A percentile compares a stretch with the other conserved stretches of the same genome.
phyloP scores from a whole-genome alignment of 2,888 invertebrate genomes.

The Acronicta leporina region DNA sequence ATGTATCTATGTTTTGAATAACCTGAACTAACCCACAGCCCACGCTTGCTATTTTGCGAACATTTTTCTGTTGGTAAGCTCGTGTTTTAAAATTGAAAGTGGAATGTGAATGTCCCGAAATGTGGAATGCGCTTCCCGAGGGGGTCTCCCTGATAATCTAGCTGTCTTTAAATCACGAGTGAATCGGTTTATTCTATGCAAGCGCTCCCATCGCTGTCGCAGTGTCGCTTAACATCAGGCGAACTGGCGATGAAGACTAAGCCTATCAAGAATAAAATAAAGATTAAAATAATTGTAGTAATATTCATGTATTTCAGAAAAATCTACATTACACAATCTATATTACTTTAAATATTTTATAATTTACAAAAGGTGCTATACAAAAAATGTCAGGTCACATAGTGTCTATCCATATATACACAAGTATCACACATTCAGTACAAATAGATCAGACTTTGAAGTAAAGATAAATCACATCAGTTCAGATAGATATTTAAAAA shows the following conservation, averaged over 20 bases:
- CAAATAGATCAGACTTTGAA: slow-evolving; percentile 56
- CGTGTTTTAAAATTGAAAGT: too few species aligned
- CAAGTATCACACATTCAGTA: slow-evolving; percentile 60
- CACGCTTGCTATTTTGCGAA: too few species aligned
- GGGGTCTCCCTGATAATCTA: too few species aligned
- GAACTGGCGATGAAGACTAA: too few species aligned
- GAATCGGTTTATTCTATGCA: too few species aligned
- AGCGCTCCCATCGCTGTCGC: too few species aligned
- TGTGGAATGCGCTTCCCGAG: too few species aligned
- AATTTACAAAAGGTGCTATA: slow-evolving; percentile 57
- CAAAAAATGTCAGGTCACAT: slow-evolving; percentile 52
- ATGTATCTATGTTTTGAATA: slow-evolving; percentile 12
- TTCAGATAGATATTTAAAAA: slow-evolving; percentile 19
- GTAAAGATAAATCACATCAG: slow-evolving; percentile 47
- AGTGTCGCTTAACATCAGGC: too few species aligned
- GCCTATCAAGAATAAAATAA: slow-evolving; percentile 13
- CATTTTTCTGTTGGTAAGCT: neutral
- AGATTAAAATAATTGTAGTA: slow-evolving; percentile 1
- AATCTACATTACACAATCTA: slow-evolving; percentile 38
- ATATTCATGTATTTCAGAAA: slow-evolving; percentile 49
- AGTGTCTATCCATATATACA: slow-evolving; percentile 43
- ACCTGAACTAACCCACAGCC: slow-evolving; percentile 2
- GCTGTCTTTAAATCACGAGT: too few species aligned
- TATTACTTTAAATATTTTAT: slow-evolving; percentile 24
- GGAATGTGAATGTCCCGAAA: too few species aligned